Conservation (phyloP, 2,797 vertebrate species). For the Sparidentex hasta region DNA sequence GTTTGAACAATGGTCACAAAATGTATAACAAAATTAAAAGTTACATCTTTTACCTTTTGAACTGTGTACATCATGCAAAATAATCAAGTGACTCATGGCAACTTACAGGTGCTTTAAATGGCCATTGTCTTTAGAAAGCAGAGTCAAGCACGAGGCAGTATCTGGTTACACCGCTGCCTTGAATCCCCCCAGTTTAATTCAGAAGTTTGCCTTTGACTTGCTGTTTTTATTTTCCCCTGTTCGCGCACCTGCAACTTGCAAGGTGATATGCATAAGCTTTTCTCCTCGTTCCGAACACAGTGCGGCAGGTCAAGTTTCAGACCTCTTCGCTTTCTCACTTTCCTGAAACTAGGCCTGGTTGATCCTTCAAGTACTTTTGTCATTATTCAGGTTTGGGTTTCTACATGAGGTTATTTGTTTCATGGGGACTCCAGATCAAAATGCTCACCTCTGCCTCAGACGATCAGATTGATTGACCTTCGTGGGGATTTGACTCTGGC, state of each 20-base stretch:
- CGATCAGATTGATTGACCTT: constrained; percentile 5
- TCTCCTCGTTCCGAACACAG: constrained; percentile 15
- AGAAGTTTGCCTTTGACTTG: constrained; percentile 9
- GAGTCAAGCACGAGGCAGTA: constrained; percentile 1
- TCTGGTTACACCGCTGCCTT: constrained; percentile 16
- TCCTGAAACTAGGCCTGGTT: constrained; percentile 38
- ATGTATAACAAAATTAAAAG: too few species aligned
- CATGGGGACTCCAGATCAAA: not conserved
- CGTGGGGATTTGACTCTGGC: not conserved
- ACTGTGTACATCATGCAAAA: constrained; percentile 4
- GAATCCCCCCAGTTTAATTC: constrained; percentile 3
- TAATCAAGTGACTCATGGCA: not conserved
- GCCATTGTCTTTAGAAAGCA: constrained; percentile 16
- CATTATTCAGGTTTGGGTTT: constrained; percentile 21
- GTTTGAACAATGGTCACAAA: too few species aligned
- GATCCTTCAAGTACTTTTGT: constrained; percentile 36
- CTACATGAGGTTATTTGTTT: constrained; percentile 18
- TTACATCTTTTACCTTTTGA: too few species aligned
- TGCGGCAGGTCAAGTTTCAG: constrained; percentile 52
- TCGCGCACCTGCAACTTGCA: constrained; percentile 56
- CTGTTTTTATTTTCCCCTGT: not conserved
- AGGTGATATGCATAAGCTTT: constrained; percentile 39
- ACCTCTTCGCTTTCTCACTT: constrained; percentile 38
- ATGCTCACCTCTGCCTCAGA: not conserved
- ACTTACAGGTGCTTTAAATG: constrained; percentile 19